Percentiles rank a stretch among this genome's conserved stretches.
Conservation (phyloP, 2,888 invertebrate species). For the Laothoe populi region DNA sequence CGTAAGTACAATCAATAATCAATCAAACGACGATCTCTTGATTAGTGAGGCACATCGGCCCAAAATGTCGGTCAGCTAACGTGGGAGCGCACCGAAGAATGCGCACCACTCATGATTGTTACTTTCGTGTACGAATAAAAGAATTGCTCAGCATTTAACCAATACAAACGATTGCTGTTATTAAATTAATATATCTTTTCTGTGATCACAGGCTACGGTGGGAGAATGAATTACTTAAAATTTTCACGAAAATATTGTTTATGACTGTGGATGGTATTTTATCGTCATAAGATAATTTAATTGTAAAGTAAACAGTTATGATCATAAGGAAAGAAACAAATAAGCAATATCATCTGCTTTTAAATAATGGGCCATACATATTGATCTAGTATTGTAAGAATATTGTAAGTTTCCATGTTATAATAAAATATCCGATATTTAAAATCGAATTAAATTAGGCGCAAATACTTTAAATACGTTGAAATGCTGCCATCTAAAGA, state of each 20-base stretch:
- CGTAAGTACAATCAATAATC: slow-evolving; percentile 69
- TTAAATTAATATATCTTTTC: slow-evolving; percentile 10
- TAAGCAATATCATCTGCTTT: too few species aligned
- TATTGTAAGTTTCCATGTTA: too few species aligned
- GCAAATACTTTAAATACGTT: too few species aligned
- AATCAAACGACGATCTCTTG: slow-evolving; percentile 75
- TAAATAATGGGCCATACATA: too few species aligned
- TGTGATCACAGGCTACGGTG: neutral
- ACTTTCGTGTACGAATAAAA: slow-evolving; percentile 25
- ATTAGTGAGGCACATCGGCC: slow-evolving; percentile 56
- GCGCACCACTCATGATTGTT: slow-evolving; percentile 33
- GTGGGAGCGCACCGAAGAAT: slow-evolving; percentile 59
- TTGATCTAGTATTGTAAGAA: too few species aligned
- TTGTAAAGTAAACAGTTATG: too few species aligned
- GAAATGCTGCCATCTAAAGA: too few species aligned
- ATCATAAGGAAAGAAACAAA: too few species aligned
- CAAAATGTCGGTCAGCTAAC: slow-evolving; percentile 61
- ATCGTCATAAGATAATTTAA: neutral
- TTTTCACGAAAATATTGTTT: neutral
- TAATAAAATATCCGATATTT: too few species aligned
- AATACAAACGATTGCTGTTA: slow-evolving; percentile 14
- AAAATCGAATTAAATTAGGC: too few species aligned
- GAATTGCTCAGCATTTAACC: slow-evolving; percentile 2
- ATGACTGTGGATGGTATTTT: neutral
- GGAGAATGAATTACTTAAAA: neutral